Percentiles rank a stretch among this genome's conserved stretches.
These are phyloP conservation scores for Aspidiotus rigidus DNA, from an alignment of 2,888 invertebrate genomes.

Conservation along the genomic window DNA sequence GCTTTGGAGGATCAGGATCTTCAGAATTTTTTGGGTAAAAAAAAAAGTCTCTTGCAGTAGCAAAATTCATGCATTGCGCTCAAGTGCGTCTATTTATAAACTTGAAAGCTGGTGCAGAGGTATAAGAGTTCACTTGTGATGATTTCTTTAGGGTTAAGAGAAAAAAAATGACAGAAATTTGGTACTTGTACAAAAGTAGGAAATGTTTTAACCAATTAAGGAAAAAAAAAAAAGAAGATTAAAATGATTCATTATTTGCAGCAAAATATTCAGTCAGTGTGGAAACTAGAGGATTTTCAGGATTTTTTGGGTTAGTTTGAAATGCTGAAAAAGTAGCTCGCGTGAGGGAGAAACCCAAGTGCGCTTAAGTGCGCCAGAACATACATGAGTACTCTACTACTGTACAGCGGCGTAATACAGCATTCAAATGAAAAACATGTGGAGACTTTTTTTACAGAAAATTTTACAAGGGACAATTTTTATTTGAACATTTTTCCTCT, in stretches of 20 bases:
- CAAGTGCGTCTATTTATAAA: background rate
- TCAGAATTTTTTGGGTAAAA: background rate
- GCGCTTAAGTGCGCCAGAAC: no score
- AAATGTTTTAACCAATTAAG: slow-evolving; percentile 3
- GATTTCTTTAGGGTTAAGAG: background rate
- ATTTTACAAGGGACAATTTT: no score
- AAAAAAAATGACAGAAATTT: slow-evolving; percentile 3
- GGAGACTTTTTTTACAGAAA: no score
- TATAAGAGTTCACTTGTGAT: background rate
- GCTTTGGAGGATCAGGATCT: background rate
- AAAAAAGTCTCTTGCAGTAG: background rate
- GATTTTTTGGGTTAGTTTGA: slow-evolving; percentile 8
- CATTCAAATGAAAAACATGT: no score
- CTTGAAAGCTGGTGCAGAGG: background rate
- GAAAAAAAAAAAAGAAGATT: slow-evolving; percentile 9
- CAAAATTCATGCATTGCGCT: background rate
- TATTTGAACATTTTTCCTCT: no score
- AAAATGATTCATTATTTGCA: slow-evolving; percentile 6
- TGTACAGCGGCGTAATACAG: no score
- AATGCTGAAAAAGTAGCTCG: slow-evolving; percentile 8
- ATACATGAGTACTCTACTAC: no score
- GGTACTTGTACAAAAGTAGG: background rate
- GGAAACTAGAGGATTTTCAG: slow-evolving; percentile 6
- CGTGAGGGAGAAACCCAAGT: no score
- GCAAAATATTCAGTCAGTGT: background rate